A percentile compares a stretch with the other conserved stretches of the same genome.
phyloP scores from a whole-genome alignment of 2,797 vertebrate species.

The Semaprochilodus insignis region DNA sequence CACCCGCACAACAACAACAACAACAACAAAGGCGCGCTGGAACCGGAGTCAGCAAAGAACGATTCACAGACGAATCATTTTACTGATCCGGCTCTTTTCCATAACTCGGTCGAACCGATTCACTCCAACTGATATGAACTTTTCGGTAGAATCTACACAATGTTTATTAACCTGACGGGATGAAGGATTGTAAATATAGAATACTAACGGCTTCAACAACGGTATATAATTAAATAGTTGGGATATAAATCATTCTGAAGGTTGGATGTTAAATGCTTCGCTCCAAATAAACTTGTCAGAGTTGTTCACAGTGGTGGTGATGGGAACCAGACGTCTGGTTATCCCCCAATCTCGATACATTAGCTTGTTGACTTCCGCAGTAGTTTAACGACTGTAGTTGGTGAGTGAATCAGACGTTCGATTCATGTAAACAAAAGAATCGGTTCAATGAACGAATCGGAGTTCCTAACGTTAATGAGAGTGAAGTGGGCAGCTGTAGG shows the following conservation, averaged over 20 bases:
- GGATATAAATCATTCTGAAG: no score
- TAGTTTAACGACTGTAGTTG: no score
- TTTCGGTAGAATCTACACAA: not conserved
- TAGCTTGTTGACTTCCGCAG: not conserved
- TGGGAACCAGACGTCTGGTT: no score
- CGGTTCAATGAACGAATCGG: not conserved
- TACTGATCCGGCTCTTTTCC: not conserved
- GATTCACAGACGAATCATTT: not conserved
- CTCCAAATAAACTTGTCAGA: no score
- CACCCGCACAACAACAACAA: constrained; percentile 72
- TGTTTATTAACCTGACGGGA: not conserved
- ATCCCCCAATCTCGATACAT: not conserved
- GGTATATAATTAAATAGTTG: no score
- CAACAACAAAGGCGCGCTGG: constrained; percentile 30
- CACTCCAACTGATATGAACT: not conserved
- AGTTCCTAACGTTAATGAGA: not conserved
- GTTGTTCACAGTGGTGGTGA: no score
- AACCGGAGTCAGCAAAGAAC: not conserved
- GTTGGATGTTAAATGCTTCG: no score
- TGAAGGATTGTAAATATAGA: not conserved
- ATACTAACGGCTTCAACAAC: not conserved
- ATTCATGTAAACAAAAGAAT: not conserved
- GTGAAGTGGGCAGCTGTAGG: constrained; percentile 18
- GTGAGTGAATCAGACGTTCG: not conserved
- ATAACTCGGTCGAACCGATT: not conserved